These are phyloP conservation scores for Morelia viridis DNA, from an alignment of 2,797 vertebrate genomes.

Conservation along the genomic window DNA sequence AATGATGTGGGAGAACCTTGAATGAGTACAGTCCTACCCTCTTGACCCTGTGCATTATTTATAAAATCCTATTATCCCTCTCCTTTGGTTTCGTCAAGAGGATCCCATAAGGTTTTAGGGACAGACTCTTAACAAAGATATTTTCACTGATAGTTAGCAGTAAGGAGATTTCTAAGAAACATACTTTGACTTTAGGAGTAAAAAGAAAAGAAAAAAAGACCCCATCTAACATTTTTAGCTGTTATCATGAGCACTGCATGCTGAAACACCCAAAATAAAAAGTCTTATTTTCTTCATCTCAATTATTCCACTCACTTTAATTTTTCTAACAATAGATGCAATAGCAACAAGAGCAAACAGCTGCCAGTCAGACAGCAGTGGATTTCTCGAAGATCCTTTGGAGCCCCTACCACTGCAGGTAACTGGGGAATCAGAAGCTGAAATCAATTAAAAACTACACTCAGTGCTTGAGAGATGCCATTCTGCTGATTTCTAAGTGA, in stretches of 20 bases:
- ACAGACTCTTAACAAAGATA: neutral
- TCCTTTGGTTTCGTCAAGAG: neutral
- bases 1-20: neutral
- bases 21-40: neutral
- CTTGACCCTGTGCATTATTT: neutral
- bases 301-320: neutral
- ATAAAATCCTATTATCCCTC: neutral
- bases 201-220: neutral
- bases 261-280: neutral
- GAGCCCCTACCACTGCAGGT: constrained; percentile 69
- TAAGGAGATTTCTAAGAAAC: neutral
- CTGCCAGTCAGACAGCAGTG: constrained; percentile 83
- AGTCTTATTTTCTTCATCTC: neutral
- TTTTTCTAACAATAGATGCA: constrained; percentile 38
- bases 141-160: neutral
- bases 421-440: constrained; percentile 34
- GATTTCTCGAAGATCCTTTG: constrained; percentile 80
- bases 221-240: neutral
- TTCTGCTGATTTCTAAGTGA: neutral
- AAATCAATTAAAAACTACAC: neutral
- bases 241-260: neutral
- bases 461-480: neutral
- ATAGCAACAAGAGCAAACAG: constrained; percentile 77
- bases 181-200: neutral
- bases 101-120: neutral